Evolutionary conservation across 1,140 invertebrate genomes (phyloP).

Genomic region (Chelonus insularis): DNA sequence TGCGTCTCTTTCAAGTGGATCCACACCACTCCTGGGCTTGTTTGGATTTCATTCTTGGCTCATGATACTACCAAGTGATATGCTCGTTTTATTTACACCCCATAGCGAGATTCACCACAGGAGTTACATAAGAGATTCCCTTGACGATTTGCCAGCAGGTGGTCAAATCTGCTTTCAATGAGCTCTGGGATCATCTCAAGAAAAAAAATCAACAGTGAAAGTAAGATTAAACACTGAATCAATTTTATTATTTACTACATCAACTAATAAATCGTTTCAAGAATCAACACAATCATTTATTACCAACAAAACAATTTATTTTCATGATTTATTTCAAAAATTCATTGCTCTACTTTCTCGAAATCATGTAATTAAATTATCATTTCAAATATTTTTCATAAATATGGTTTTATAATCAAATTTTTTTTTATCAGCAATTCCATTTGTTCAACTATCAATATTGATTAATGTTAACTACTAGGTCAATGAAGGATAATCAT

Average conservation of each 20-base stretch:
- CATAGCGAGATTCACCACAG: conserved; percentile 5
- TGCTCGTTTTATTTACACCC: conserved; percentile 22
- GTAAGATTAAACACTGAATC: not conserved
- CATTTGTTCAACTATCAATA: no score
- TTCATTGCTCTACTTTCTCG: no score
- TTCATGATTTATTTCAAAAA: no score
- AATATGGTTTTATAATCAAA: no score
- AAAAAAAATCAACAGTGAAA: not conserved
- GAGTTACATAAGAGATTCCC: conserved; percentile 14
- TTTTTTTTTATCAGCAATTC: no score
- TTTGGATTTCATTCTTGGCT: conserved; percentile 15
- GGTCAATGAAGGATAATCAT: no score
- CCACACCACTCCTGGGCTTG: not conserved
- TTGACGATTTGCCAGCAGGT: conserved; percentile 18
- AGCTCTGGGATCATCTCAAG: not conserved
- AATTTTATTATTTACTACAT: not conserved
- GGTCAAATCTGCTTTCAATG: conserved; percentile 5
- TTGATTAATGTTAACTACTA: no score
- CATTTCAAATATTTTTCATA: no score
- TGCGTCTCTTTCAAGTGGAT: conserved; percentile 1
- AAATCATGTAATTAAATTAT: no score
- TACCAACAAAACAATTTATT: no score
- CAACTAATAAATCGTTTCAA: no score
- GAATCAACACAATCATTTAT: no score
- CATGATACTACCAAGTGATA: not conserved